Evolutionary conservation across 2,113 vertebrate genomes (phyloP), one percentile per base, ranked within the genome.

Genomic region (Sterrhoptilus dennistouni): DNA sequence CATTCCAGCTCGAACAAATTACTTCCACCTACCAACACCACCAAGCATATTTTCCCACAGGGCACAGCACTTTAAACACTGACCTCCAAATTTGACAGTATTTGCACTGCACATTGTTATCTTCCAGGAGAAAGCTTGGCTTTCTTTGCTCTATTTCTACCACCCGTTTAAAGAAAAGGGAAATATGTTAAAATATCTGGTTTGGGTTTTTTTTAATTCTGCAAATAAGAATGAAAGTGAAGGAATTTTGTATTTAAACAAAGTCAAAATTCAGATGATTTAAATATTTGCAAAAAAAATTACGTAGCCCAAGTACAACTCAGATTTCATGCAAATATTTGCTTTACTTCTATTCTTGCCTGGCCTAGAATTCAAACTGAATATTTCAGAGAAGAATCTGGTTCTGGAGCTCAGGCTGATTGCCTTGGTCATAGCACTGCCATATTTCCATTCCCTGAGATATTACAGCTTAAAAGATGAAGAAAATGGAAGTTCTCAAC

Each of bases 1-100:
- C 79, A 16, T 23, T 66, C 80, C 63, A 89, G 31, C 59, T 50
- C 42, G 16, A 89, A 87, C 57, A 96, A 89, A 94, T 87, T 74
- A 83, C 59, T 87, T 87, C 57, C 71, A 83, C 81, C 87, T 81
- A 74, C 83, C 93, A 95, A 63, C 80, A 92, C 9, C 44, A 87
- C 38, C 61, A 50, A 82, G n/a, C 18, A 44, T 36, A 65, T 54
- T 83, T 91, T 65, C 84, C 95, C 89, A 75, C 25, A 50, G 61
- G 89, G 36, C 35, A 76, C 45, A 87, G 35, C 36, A 42, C 40
- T 91, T 82, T 64, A 96, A 95, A 66, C 17, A 33, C 42, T 28
- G 5, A 84, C 74, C 72, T 89, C 80, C 68, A 68, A 78, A 89
- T n/a, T 5, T 92, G 77, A 56, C 40, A 74, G 22, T 29, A 45